These are phyloP conservation scores for Sceloporus tristichus DNA, from an alignment of 2,113 vertebrate species.

Conservation along the genomic window DNA sequence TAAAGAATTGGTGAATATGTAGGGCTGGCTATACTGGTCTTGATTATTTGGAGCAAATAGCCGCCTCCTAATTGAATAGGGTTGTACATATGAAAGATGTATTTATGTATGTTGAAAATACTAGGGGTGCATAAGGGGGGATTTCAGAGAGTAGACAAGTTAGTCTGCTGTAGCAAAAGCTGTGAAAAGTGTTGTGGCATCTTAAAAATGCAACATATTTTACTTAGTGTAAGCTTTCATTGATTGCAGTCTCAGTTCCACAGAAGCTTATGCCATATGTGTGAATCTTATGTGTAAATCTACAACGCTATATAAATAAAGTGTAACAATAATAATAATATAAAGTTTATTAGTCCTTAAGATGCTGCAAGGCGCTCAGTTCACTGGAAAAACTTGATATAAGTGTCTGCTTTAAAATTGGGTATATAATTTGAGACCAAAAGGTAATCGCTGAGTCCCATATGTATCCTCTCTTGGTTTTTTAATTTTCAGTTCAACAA, in stretches of 20 bases:
- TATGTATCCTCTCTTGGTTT: not conserved
- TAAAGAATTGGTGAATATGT: too few species aligned
- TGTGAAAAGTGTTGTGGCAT: too few species aligned
- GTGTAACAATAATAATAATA: too few species aligned
- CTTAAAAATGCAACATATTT: too few species aligned
- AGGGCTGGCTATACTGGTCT: not conserved
- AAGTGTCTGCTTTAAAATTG: not conserved
- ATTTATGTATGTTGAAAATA: not conserved
- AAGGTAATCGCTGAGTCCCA: not conserved
- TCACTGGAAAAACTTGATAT: not conserved
- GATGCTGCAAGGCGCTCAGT: too few species aligned
- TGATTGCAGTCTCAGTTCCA: too few species aligned
- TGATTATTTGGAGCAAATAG: not conserved
- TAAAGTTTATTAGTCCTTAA: too few species aligned
- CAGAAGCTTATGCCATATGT: too few species aligned
- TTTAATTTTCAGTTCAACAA: not conserved
- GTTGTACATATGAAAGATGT: not conserved
- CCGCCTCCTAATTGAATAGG: not conserved
- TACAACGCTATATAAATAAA: too few species aligned
- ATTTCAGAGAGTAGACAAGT: not conserved
- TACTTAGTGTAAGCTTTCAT: too few species aligned
- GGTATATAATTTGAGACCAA: not conserved
- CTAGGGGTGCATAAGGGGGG: not conserved
- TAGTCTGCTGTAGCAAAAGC: too few species aligned
- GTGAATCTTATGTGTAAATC: too few species aligned